Conservation (phyloP, 2,113 vertebrate genomes). For the Mormyrus iriodes region DNA sequence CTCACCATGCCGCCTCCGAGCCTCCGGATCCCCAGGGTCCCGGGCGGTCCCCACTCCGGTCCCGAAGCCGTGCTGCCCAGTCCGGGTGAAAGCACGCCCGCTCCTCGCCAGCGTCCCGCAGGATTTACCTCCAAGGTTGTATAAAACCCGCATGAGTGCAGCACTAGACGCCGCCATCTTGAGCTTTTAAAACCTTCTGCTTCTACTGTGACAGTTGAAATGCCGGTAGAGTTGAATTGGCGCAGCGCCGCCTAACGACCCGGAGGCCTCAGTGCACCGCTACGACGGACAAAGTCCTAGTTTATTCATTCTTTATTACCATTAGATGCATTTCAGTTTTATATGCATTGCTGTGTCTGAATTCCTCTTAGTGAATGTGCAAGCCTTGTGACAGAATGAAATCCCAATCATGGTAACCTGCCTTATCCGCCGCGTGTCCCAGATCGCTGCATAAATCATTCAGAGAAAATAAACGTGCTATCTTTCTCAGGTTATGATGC, state of each 20-base stretch:
- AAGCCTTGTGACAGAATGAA: background rate
- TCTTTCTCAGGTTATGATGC: too few relatives aligned
- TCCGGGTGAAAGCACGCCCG: background rate
- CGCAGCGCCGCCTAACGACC: background rate
- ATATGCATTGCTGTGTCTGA: background rate
- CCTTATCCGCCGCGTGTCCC: background rate
- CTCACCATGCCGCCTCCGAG: background rate
- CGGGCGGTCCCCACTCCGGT: background rate
- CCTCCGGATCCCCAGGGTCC: background rate
- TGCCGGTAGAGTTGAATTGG: background rate
- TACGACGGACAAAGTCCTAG: background rate
- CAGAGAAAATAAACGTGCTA: too few relatives aligned
- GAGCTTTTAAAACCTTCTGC: constrained; percentile 5
- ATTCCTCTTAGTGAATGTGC: background rate
- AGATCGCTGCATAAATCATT: too few relatives aligned
- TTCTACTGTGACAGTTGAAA: background rate
- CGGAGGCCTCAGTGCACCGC: background rate
- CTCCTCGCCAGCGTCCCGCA: background rate
- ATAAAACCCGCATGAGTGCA: constrained; percentile 50
- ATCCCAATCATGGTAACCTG: background rate
- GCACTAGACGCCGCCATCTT: constrained; percentile 59
- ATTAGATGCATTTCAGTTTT: background rate
- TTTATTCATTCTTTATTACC: background rate
- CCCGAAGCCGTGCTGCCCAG: background rate
- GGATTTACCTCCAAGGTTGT: constrained; percentile 36